Conservation (phyloP, 2,888 invertebrate genomes). For the Charanyca ferruginea region DNA sequence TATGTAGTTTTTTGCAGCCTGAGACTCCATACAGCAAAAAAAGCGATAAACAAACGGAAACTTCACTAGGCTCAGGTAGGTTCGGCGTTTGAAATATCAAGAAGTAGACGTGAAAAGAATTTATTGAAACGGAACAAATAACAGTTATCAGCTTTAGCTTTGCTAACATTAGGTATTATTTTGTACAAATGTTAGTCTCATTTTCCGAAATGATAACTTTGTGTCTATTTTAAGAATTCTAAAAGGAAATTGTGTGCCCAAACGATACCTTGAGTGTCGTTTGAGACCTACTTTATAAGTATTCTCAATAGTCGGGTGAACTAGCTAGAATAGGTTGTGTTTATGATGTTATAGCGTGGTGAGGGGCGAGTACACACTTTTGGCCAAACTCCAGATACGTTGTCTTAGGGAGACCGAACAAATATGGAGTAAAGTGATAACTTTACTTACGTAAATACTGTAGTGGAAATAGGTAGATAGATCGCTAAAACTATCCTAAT, state of each 20-base stretch:
- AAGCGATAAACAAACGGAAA: background rate
- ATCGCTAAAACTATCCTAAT: background rate
- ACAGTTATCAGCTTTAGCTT: background rate
- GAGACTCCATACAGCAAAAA: background rate
- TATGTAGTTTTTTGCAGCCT: no score
- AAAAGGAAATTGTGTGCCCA: constrained; percentile 9
- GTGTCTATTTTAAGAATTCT: background rate
- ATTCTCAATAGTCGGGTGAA: constrained; percentile 17
- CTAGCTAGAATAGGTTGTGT: constrained; percentile 36
- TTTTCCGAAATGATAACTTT: background rate
- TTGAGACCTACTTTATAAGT: constrained; percentile 22
- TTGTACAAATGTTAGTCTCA: background rate
- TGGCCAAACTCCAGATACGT: constrained; percentile 60
- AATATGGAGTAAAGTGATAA: constrained; percentile 47
- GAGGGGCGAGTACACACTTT: constrained; percentile 49
- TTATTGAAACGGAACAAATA: background rate
- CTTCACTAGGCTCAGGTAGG: background rate
- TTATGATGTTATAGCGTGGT: constrained; percentile 41
- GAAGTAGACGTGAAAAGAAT: background rate
- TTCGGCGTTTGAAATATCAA: background rate
- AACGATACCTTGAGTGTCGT: constrained; percentile 10
- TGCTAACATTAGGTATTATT: no score
- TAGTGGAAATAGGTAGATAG: background rate
- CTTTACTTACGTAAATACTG: constrained; percentile 8
- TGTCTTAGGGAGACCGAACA: constrained; percentile 53